These are phyloP conservation scores for Helicoverpa zea DNA, from an alignment of 1,140 invertebrate species.

Conservation along the genomic window DNA sequence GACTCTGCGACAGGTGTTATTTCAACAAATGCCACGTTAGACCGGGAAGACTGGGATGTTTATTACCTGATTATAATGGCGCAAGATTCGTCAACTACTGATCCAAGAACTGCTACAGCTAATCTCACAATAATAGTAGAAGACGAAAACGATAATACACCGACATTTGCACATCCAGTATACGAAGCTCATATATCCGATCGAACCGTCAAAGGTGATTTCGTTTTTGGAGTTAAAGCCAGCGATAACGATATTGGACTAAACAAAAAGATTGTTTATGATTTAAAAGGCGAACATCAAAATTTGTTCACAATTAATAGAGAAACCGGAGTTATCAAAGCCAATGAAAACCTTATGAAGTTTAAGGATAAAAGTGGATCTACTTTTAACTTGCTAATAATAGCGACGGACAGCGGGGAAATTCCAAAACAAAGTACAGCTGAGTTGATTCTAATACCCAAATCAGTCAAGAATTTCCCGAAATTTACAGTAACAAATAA, in stretches of 20 bases:
- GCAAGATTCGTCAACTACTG: constrained; percentile 94
- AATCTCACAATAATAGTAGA: constrained; percentile 93
- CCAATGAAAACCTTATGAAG: constrained; percentile 86
- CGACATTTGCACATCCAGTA: constrained; percentile 90
- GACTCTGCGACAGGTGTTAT: constrained; percentile 92
- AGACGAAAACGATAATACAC: constrained; percentile 96
- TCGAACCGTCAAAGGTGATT: constrained; percentile 91
- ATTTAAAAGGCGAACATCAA: constrained; percentile 92
- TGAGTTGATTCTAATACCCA: constrained; percentile 90
- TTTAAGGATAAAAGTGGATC: constrained; percentile 80
- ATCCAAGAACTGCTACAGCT: constrained; percentile 92
- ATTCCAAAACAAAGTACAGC: constrained; percentile 89
- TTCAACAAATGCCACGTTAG: constrained; percentile 90
- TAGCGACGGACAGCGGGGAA: constrained; percentile 91
- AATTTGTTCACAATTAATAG: constrained; percentile 92
- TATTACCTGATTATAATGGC: constrained; percentile 95
- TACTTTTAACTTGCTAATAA: constrained; percentile 91
- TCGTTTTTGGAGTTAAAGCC: constrained; percentile 96
- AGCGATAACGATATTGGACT: constrained; percentile 92
- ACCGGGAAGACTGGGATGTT: constrained; percentile 92
- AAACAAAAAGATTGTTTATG: constrained; percentile 94
- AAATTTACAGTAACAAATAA: constrained; percentile 90
- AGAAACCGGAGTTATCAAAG: constrained; percentile 94
- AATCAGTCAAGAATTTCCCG: constrained; percentile 92
- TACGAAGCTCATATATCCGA: constrained; percentile 94